phyloP scores from a whole-genome alignment of 2,113 vertebrate species.

The Uria lomvia region DNA sequence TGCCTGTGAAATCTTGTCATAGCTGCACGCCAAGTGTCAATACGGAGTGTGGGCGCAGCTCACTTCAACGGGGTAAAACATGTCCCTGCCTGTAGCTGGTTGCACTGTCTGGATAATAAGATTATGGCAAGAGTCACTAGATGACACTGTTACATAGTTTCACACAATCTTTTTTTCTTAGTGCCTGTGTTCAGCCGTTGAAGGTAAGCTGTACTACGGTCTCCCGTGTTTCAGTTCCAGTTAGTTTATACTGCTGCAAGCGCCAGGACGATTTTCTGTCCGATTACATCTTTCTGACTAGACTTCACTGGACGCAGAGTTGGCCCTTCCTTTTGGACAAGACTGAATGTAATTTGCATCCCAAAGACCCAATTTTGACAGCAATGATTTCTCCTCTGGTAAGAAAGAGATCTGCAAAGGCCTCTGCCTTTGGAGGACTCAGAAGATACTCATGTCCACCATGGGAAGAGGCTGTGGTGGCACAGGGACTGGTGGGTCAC shows the following conservation, averaged over 20 bases:
- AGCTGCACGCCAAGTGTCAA: neutral
- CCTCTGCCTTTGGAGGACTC: neutral
- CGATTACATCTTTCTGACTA: neutral
- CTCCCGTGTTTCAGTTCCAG: neutral
- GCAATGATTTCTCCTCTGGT: neutral
- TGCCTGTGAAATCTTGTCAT: neutral
- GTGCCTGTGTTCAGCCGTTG: neutral
- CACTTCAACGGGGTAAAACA: neutral
- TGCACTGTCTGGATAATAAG: neutral
- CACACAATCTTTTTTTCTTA: neutral
- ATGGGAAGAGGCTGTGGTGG: fast-evolving
- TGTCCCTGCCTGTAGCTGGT: neutral
- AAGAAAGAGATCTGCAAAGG: neutral
- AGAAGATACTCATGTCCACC: fast-evolving
- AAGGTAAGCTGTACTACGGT: fast-evolving
- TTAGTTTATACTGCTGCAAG: neutral
- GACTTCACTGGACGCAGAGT: neutral
- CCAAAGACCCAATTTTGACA: neutral
- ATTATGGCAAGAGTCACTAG: neutral
- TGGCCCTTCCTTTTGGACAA: neutral
- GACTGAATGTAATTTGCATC: neutral
- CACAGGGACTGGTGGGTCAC: neutral
- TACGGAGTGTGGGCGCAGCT: neutral
- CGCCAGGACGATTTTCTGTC: neutral
- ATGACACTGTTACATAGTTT: conserved; percentile 4